Percentiles rank a stretch among this genome's conserved stretches.
These are phyloP conservation scores for Microcaecilia unicolor DNA, from an alignment of 2,797 vertebrate species.

Conservation along the genomic window DNA sequence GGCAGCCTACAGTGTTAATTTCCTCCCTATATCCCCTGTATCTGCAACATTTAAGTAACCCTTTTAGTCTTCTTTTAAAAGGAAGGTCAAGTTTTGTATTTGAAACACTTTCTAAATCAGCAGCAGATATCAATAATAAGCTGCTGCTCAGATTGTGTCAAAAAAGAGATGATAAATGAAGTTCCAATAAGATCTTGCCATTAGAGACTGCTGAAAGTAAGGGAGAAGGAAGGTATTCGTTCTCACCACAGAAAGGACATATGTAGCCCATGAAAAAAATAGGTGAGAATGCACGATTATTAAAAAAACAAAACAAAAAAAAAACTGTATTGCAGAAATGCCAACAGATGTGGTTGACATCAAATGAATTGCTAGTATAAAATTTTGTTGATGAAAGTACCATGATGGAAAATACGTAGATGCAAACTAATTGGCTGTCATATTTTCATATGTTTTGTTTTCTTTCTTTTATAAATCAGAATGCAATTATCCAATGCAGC, in stretches of 20 bases:
- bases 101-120: slow-evolving; percentile 6
- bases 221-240: slow-evolving; percentile 40
- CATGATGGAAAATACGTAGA: no score
- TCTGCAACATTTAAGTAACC: background rate
- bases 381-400: no score
- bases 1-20: no score
- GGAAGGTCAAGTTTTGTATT: background rate
- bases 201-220: slow-evolving; percentile 39
- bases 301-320: no score
- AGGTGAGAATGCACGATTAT: slow-evolving; percentile 36
- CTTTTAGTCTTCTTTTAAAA: background rate
- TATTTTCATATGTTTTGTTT: no score
- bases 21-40: background rate
- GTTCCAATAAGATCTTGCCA: slow-evolving; percentile 52
- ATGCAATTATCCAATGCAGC: no score
- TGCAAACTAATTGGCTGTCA: no score
- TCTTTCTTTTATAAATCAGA: no score
- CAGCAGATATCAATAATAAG: background rate
- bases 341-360: no score
- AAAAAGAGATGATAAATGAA: slow-evolving; percentile 48
- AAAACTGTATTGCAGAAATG: no score
- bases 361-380: no score
- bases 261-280: slow-evolving; percentile 35
- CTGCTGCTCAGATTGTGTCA: background rate
- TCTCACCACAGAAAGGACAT: no score